A percentile compares a stretch with the other conserved stretches of the same genome.
phyloP scores from a whole-genome alignment of 2,113 vertebrate species.

The Dunckerocampus dactyliophorus region DNA sequence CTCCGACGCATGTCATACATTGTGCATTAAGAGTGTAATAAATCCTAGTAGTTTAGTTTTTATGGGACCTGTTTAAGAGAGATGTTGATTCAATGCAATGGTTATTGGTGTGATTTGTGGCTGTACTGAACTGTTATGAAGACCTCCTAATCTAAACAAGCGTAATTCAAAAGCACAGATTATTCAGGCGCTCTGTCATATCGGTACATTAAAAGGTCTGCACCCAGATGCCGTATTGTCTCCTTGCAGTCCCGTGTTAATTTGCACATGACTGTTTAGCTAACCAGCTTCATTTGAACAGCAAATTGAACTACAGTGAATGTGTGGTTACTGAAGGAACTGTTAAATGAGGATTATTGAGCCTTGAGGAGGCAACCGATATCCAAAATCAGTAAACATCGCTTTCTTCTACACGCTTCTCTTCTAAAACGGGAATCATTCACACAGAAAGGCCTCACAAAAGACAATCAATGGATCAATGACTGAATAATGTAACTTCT shows the following conservation, averaged over 20 bases:
- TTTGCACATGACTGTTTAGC: too few relatives aligned
- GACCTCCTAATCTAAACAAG: too few relatives aligned
- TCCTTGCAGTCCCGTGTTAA: too few relatives aligned
- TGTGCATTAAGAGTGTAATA: not conserved
- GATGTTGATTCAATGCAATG: not conserved
- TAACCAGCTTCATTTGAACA: not conserved
- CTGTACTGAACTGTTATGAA: too few relatives aligned
- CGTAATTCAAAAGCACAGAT: too few relatives aligned
- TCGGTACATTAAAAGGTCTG: too few relatives aligned
- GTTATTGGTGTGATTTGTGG: not conserved
- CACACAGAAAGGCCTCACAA: not conserved
- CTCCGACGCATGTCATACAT: not conserved
- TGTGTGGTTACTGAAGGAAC: not conserved
- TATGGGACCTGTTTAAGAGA: not conserved
- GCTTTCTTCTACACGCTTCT: not conserved
- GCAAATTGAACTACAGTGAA: not conserved
- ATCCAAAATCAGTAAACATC: not conserved
- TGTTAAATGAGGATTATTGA: not conserved
- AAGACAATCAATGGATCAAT: constrained; percentile 13
- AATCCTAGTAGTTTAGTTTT: not conserved
- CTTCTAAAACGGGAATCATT: not conserved
- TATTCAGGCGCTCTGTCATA: too few relatives aligned
- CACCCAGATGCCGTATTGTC: too few relatives aligned
- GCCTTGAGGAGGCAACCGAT: not conserved
- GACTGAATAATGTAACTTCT: not conserved